Base-by-base conservation (phyloP, 2,113 vertebrate species). In the Notechis scutatus region DNA sequence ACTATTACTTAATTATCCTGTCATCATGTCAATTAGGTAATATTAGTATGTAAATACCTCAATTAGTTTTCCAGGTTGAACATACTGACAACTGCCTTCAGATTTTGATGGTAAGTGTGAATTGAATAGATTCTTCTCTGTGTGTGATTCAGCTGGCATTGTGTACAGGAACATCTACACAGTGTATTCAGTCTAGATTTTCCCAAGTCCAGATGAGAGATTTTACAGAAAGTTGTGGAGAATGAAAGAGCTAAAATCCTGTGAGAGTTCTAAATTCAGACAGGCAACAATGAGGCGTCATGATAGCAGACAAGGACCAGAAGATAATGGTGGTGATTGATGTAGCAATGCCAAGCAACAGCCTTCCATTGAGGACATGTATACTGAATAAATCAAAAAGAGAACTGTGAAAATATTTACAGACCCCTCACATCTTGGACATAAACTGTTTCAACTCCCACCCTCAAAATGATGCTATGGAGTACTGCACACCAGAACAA, bases 51-150 rank as follows among this genome's bases (percentile, higher is more conserved):
- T 97, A 97, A 97, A 96, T 93, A 95, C 93, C 85, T 92, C 95
- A 97, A 95, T 97, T 97, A 97, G 97, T 97, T 96, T 95, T 96
- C 94, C 93, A 96, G 94, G 96, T 89, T 95, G 95, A 97, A 96
- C 96, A 96, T 96, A 96, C 96, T 96, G 94, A 96, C 91, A 96
- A 96, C 45, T 86, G 92, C 74, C 0, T 0, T 96, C 92, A 94
- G 94, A 96, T 1, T 92, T 92, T 20, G 90, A 91, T 85, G 52
- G 74, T 52, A 54, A 5, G 18, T 90, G 56, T 64, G 92, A 61
- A 8, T 5, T 86, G 55, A 90, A 90, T 90, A 74, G 54, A 87
- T 90, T 90, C 74, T 64, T n/a, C 29, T 64, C 74, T 92, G 69
- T 96, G 95, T 96, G 50, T 81, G 94, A 94, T 95, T 90, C n/a